Conservation (phyloP, 2,888 invertebrate species). For the Drosophila parthenogenetica region DNA sequence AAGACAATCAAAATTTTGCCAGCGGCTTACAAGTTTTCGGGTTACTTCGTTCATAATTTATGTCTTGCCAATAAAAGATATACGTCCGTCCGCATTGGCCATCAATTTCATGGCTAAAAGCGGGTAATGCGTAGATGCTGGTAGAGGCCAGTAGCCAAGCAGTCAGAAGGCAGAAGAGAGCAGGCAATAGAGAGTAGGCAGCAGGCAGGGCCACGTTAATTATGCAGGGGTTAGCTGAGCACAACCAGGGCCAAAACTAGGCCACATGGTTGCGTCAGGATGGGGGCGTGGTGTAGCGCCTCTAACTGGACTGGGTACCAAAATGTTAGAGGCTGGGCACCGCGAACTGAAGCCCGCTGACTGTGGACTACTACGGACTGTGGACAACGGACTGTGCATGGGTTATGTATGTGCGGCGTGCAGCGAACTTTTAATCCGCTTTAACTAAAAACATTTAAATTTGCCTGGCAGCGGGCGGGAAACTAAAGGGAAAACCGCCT, state of each 20-base stretch:
- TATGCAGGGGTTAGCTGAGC: conserved; percentile 58
- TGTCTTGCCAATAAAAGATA: conserved; percentile 74
- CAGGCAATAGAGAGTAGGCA: conserved; percentile 16
- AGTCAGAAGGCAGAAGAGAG: conserved; percentile 13
- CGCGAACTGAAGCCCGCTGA: conserved; percentile 12
- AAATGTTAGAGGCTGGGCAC: conserved; percentile 16
- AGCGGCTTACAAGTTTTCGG: conserved; percentile 73
- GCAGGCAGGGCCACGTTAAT: conserved; percentile 37
- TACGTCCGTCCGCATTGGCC: conserved; percentile 50
- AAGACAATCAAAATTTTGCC: conserved; percentile 77
- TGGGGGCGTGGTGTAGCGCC: not conserved
- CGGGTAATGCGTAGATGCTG: conserved; percentile 63
- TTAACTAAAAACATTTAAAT: conserved; percentile 81
- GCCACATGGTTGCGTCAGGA: conserved; percentile 68
- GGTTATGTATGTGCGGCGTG: conserved; percentile 81
- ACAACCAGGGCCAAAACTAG: conserved; percentile 73
- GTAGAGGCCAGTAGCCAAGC: conserved; percentile 9
- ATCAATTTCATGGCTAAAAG: conserved; percentile 70
- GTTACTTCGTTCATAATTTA: conserved; percentile 66
- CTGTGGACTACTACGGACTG: conserved; percentile 11
- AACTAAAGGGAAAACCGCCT: conserved; percentile 18
- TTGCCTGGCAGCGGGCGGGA: conserved; percentile 55
- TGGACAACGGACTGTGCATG: conserved; percentile 53
- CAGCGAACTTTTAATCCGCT: conserved; percentile 81
- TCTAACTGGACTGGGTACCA: conserved; percentile 33